Evolutionary conservation across 2,888 invertebrate genomes (phyloP), one percentile per base, ranked within the genome.

Genomic region (Nebria brevicollis): DNA sequence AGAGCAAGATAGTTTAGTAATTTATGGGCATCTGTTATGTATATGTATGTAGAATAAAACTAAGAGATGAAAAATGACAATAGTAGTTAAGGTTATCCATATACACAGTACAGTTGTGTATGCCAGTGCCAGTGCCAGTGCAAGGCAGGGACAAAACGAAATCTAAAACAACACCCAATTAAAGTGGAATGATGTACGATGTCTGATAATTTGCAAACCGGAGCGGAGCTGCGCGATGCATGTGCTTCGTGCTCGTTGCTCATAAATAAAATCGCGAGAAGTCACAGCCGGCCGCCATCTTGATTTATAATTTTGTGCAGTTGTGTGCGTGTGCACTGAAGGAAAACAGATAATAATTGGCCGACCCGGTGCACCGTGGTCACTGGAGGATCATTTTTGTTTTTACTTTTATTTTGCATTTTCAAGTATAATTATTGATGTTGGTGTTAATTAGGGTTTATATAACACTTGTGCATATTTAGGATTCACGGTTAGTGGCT

Each of bases 151-250:
- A 74, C 79, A 79, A 79, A 68, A 79, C 75, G 41, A 75, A 7
- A 43, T 54, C 42, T 66, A 75, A 43, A 80, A 80, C 75, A 75
- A 75, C 72, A 80, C 75, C 80, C 80, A 80, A 80, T 80, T 80
- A 80, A 80, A 80, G 75, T 75, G 75, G 70, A 70, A 80, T 80
- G 80, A 80, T 80, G 70, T 75, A 80, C 70, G 65, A 20, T 13
- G 43, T 54, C 75, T 80, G 80, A 80, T 80, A 80, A 80, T 80
- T 80, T 80, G 80, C 80, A 75, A 80, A 80, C 80, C 80, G 64
- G 75, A 75, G 79, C 79, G 78, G 25, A 70, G 34, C 70, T 7
- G 34, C 70, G 26, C 26, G 25, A 70, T 70, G 70, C 20, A 25
- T 70, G 20, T 68, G 68, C 76, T 64, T 41, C 77, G 77, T 78